Evolutionary conservation across 1,140 invertebrate genomes (phyloP).

Genomic region (Aleiodes sp.): DNA sequence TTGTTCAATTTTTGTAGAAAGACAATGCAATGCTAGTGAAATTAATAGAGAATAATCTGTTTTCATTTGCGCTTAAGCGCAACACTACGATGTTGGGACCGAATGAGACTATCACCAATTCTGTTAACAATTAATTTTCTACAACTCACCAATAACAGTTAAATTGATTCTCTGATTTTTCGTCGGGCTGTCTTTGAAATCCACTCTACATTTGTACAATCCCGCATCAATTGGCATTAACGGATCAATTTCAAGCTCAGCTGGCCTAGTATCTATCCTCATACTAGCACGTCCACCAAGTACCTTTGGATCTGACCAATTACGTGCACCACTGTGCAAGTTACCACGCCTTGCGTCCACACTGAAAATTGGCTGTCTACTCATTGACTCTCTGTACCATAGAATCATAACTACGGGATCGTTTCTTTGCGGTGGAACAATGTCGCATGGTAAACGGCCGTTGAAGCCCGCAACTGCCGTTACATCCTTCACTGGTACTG

Average conservation of each 20-base stretch:
- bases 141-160: slow-evolving; percentile 76
- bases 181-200: slow-evolving; percentile 77
- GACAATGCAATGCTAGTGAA: no score
- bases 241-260: slow-evolving; percentile 67
- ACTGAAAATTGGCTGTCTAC: slow-evolving; percentile 64
- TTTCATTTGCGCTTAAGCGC: no score
- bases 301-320: slow-evolving; percentile 74
- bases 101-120: background rate
- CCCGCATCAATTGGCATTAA: slow-evolving; percentile 73
- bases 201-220: slow-evolving; percentile 78
- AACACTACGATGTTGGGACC: no score
- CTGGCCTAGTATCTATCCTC: slow-evolving; percentile 65
- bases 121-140: background rate
- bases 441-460: slow-evolving; percentile 73
- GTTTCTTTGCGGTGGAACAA: slow-evolving; percentile 65
- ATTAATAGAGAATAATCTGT: no score
- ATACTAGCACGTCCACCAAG: slow-evolving; percentile 72
- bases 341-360: slow-evolving; percentile 60
- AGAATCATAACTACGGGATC: slow-evolving; percentile 76
- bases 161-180: slow-evolving; percentile 78
- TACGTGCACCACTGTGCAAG: slow-evolving; percentile 52
- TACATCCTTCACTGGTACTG: slow-evolving; percentile 68
- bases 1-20: no score
- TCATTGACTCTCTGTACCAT: slow-evolving; percentile 75
- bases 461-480: slow-evolving; percentile 73